Conservation (phyloP, 2,888 invertebrate species). For the Beris chalybata region DNA sequence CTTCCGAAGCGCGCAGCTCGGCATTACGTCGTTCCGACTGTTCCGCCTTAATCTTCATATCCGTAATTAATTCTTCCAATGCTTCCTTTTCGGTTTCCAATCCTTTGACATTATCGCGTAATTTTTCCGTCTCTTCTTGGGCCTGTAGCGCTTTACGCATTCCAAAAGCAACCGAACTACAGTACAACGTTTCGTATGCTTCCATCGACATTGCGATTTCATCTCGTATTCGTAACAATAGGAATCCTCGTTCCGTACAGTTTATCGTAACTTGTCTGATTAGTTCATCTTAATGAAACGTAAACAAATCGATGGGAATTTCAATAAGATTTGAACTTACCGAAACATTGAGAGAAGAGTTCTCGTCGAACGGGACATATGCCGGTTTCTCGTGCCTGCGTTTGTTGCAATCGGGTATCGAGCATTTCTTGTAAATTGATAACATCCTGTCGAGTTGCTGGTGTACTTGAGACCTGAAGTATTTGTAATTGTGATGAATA, state of each 20-base stretch:
- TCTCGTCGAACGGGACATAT: constrained; percentile 93
- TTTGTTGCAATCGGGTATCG: constrained; percentile 84
- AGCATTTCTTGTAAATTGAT: constrained; percentile 95
- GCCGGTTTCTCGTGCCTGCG: constrained; percentile 95
- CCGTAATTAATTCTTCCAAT: constrained; percentile 58
- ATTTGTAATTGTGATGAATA: background rate
- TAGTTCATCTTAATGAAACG: constrained; percentile 68
- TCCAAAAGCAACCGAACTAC: constrained; percentile 96
- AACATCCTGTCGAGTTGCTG: constrained; percentile 93
- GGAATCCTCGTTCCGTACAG: constrained; percentile 93
- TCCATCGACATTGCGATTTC: constrained; percentile 96
- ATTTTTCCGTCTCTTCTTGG: constrained; percentile 71
- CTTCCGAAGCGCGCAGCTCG: constrained; percentile 84
- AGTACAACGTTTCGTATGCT: constrained; percentile 94
- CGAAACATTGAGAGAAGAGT: constrained; percentile 94
- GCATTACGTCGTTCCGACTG: constrained; percentile 79
- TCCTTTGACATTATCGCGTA: constrained; percentile 73
- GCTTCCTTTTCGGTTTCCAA: constrained; percentile 60
- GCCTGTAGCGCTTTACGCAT: constrained; percentile 96
- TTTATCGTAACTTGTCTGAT: constrained; percentile 96
- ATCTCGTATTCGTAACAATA: constrained; percentile 88
- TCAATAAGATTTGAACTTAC: constrained; percentile 39
- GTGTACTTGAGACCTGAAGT: constrained; percentile 82
- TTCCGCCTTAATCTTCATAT: constrained; percentile 73
- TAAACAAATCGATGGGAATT: background rate